phyloP scores from a whole-genome alignment of 2,888 invertebrate species.

The Diachrysia chrysitis region DNA sequence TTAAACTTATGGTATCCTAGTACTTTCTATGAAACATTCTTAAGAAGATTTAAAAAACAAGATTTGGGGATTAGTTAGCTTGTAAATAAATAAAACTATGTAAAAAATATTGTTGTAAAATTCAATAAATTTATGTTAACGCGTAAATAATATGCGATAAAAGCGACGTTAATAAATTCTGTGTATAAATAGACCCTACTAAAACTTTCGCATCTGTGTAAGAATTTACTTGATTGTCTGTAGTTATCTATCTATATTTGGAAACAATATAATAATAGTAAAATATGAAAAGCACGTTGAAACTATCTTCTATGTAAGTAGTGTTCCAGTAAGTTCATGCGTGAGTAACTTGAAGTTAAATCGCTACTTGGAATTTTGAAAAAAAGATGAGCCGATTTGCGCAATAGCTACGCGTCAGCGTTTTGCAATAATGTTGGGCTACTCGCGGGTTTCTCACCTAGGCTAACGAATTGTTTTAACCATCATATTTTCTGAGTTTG shows the following conservation, averaged over 20 bases:
- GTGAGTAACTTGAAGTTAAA: conserved; percentile 27
- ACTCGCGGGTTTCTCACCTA: neutral
- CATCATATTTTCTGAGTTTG: neutral
- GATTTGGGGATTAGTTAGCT: neutral
- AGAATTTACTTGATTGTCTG: neutral
- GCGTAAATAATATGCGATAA: no score
- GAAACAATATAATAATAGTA: neutral
- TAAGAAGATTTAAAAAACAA: neutral
- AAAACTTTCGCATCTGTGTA: neutral
- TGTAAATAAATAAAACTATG: no score
- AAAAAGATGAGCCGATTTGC: conserved; percentile 10
- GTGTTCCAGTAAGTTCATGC: conserved; percentile 18
- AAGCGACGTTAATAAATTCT: no score
- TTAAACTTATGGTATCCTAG: neutral
- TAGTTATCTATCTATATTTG: neutral
- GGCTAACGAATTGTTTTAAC: neutral
- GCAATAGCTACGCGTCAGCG: neutral
- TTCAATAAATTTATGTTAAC: no score
- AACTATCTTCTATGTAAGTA: neutral
- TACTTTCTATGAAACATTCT: neutral
- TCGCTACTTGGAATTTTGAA: conserved; percentile 18
- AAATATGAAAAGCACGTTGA: neutral
- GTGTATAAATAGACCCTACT: neutral
- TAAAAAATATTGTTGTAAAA: no score
- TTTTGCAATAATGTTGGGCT: conserved; percentile 1